A percentile compares a stretch with the other conserved stretches of the same genome.
Conservation (phyloP, 2,888 invertebrate species). For the Agrochola litura region DNA sequence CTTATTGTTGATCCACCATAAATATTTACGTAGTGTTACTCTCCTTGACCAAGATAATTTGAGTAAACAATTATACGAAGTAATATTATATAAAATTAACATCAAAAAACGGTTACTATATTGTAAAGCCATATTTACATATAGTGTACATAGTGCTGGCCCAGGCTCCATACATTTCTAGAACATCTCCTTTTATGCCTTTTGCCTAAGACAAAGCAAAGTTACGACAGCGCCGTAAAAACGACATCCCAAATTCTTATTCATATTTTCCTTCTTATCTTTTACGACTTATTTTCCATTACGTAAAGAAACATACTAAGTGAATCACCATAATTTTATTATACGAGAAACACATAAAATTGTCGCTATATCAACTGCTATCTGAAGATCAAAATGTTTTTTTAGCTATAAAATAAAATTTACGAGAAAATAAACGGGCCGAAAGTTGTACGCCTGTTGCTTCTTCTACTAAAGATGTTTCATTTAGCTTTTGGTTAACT, state of each 20-base stretch:
- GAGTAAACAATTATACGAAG: no score
- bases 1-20: no score
- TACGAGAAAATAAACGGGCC: constrained; percentile 18
- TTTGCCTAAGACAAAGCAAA: background rate
- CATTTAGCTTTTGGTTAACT: no score
- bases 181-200: background rate
- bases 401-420: constrained; percentile 45
- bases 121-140: no score
- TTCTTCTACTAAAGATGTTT: background rate
- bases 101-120: no score
- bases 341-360: constrained; percentile 41
- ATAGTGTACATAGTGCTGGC: no score
- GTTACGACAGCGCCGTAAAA: background rate
- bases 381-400: constrained; percentile 21
- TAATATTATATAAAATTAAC: no score
- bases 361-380: background rate
- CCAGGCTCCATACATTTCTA: no score
- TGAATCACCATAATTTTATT: constrained; percentile 23
- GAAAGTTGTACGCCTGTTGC: constrained; percentile 33
- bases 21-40: no score
- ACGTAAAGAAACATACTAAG: background rate
- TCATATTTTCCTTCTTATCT: background rate
- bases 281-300: constrained; percentile 30
- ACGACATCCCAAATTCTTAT: background rate
- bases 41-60: no score